phyloP scores from a whole-genome alignment of 2,888 invertebrate species.

The Rhaphigaster nebulosa region DNA sequence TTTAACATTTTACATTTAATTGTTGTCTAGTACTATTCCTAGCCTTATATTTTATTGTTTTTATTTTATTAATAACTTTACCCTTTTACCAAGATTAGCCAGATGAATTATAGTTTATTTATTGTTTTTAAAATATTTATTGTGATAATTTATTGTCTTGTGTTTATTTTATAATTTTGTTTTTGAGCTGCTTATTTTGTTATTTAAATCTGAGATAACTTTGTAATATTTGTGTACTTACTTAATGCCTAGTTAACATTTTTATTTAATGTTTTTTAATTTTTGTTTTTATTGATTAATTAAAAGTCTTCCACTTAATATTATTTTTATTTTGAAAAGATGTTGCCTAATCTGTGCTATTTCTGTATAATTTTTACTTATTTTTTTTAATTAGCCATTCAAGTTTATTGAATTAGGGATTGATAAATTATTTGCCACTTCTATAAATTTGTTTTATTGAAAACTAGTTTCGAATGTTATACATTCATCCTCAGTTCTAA shows the following conservation, averaged over 20 bases:
- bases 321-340: not conserved
- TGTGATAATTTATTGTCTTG: conserved; percentile 35
- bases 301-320: conserved; percentile 46
- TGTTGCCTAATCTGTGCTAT: not conserved
- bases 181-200: conserved; percentile 13
- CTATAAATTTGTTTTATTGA: no score
- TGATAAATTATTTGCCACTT: no score
- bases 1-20: not conserved
- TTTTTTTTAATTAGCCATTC: not conserved
- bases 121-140: conserved; percentile 29
- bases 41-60: conserved; percentile 6
- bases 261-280: not conserved
- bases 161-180: not conserved
- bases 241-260: not conserved
- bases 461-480: no score
- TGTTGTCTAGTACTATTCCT: conserved; percentile 1
- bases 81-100: conserved; percentile 13
- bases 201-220: conserved; percentile 10
- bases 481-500: no score
- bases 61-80: not conserved
- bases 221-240: conserved; percentile 20
- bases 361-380: not conserved
- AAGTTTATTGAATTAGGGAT: no score
- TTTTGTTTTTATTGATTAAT: conserved; percentile 12
- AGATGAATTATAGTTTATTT: conserved; percentile 9